Conservation (phyloP, 2,797 vertebrate genomes). For the Microctenopoma stevenorrisi region DNA sequence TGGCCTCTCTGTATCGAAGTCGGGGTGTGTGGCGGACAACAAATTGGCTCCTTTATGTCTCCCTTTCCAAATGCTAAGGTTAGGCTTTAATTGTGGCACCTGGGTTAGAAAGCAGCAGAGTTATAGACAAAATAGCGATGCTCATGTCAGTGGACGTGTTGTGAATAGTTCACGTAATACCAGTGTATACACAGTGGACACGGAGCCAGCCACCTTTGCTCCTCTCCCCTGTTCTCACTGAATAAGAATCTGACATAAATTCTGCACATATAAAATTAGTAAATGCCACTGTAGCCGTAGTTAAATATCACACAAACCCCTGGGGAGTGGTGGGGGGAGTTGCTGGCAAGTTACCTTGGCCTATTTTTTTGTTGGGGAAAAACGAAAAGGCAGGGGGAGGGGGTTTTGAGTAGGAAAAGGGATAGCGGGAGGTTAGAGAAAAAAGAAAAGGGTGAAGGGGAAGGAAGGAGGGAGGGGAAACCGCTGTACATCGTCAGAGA, state of each 20-base stretch:
- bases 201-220: slow-evolving; percentile 85
- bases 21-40: slow-evolving; percentile 66
- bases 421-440: slow-evolving; percentile 52
- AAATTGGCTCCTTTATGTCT: slow-evolving; percentile 80
- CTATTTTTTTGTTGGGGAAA: slow-evolving; percentile 73
- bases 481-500: slow-evolving; percentile 60
- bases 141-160: slow-evolving; percentile 85
- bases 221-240: slow-evolving; percentile 83
- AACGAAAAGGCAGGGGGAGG: slow-evolving; percentile 1
- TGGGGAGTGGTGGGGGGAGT: slow-evolving; percentile 49
- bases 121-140: slow-evolving; percentile 85
- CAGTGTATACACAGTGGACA: slow-evolving; percentile 88
- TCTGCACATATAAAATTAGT: slow-evolving; percentile 92
- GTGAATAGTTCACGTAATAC: slow-evolving; percentile 90
- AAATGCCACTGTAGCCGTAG: slow-evolving; percentile 91
- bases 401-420: slow-evolving; percentile 44
- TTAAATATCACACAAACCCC: slow-evolving; percentile 89
- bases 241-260: slow-evolving; percentile 90
- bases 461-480: slow-evolving; percentile 40
- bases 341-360: slow-evolving; percentile 84
- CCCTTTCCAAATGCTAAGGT: slow-evolving; percentile 83
- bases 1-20: slow-evolving; percentile 57
- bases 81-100: slow-evolving; percentile 86
- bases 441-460: slow-evolving; percentile 39
- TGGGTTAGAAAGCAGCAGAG: slow-evolving; percentile 70